These are phyloP conservation scores for Meiosimyza platycephala DNA, from an alignment of 2,888 invertebrate species.

Conservation along the genomic window DNA sequence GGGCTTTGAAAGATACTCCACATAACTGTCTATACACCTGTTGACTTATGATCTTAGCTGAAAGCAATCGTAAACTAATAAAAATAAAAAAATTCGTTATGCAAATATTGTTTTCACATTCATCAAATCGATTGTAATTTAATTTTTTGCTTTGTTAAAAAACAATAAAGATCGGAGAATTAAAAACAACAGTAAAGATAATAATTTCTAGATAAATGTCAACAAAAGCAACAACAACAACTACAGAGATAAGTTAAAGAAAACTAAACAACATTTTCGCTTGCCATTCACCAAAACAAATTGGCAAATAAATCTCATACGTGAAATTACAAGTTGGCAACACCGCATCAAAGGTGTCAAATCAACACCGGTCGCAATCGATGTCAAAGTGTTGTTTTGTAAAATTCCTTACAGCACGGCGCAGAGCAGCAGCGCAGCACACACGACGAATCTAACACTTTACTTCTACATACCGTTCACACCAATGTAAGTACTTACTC, in stretches of 20 bases:
- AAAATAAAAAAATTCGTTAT: too few relatives aligned
- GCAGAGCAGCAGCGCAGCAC: background rate
- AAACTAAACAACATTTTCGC: conserved; percentile 16
- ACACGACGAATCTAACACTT: conserved; percentile 36
- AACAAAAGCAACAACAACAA: too few relatives aligned
- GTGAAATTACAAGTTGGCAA: background rate
- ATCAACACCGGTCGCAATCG: conserved; percentile 26
- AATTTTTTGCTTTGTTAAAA: too few relatives aligned
- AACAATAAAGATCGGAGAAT: too few relatives aligned
- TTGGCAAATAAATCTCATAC: conserved; percentile 34
- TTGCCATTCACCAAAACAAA: conserved; percentile 28
- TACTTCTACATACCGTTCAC: background rate
- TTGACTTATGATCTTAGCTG: too few relatives aligned
- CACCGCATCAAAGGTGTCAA: conserved; percentile 28
- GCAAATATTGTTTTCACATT: too few relatives aligned
- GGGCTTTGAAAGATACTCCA: too few relatives aligned
- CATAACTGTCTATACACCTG: too few relatives aligned
- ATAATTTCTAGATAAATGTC: too few relatives aligned
- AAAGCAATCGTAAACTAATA: too few relatives aligned
- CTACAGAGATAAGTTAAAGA: background rate
- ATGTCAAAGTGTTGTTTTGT: conserved; percentile 21
- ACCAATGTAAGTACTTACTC: background rate
- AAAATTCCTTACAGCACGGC: conserved; percentile 16
- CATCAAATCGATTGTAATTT: too few relatives aligned
- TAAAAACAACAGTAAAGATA: too few relatives aligned